Conservation (phyloP, 2,888 invertebrate species). For the Hoplodrina ambigua region DNA sequence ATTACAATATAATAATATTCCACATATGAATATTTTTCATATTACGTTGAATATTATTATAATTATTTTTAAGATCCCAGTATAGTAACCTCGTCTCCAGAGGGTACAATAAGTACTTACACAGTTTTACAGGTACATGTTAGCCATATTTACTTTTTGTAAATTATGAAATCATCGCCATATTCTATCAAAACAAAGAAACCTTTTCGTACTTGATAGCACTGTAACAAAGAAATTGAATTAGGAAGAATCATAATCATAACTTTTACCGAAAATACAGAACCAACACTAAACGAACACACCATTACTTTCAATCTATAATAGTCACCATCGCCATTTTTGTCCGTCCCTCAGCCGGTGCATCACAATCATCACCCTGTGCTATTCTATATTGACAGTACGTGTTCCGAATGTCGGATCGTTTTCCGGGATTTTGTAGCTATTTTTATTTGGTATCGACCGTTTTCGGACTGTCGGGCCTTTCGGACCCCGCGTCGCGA, state of each 20-base stretch:
- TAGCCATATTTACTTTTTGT: too few species aligned
- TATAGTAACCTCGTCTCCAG: too few species aligned
- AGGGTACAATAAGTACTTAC: too few species aligned
- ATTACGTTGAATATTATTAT: too few species aligned
- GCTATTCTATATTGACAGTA: slow-evolving; percentile 88
- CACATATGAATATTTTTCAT: too few species aligned
- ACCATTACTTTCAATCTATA: slow-evolving; percentile 85
- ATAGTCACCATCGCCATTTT: slow-evolving; percentile 76
- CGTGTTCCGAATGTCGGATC: slow-evolving; percentile 85
- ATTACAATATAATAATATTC: too few species aligned
- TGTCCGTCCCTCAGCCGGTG: slow-evolving; percentile 77
- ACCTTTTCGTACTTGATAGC: not conserved
- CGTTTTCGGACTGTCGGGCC: slow-evolving; percentile 70
- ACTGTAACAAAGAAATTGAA: not conserved
- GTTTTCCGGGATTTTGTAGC: slow-evolving; percentile 86
- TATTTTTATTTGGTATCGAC: slow-evolving; percentile 88
- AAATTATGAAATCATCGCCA: too few species aligned
- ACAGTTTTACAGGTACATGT: too few species aligned
- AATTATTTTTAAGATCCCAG: too few species aligned
- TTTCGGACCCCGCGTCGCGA: slow-evolving; percentile 71
- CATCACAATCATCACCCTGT: slow-evolving; percentile 88
- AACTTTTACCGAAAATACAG: slow-evolving; percentile 48
- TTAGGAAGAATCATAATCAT: slow-evolving; percentile 41
- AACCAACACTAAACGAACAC: slow-evolving; percentile 54
- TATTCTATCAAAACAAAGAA: too few species aligned